Conservation (phyloP, 2,888 invertebrate species). For the Meloe dianella region DNA sequence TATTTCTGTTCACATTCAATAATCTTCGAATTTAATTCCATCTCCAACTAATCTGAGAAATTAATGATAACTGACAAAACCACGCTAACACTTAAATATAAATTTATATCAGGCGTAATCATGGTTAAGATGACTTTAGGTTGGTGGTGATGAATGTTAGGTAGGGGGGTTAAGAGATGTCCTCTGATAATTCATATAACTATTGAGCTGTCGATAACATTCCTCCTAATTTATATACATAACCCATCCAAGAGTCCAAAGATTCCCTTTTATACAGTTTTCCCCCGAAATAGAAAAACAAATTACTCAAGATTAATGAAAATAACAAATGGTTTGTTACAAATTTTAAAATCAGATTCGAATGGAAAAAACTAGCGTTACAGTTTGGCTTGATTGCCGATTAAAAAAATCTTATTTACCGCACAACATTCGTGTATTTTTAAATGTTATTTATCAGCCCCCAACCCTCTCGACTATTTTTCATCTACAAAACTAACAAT, state of each 20-base stretch:
- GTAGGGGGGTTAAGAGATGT: constrained; percentile 43
- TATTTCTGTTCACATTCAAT: no score
- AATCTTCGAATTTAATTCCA: no score
- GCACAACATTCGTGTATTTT: background rate
- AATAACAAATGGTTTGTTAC: background rate
- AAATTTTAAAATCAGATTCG: background rate
- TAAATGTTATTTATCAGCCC: background rate
- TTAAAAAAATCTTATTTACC: background rate
- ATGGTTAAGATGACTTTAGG: constrained; percentile 6
- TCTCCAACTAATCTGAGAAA: background rate
- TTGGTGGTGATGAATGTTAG: constrained; percentile 32
- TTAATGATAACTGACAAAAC: constrained; percentile 3
- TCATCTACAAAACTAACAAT: background rate
- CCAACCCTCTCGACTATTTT: background rate
- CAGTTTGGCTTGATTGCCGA: background rate
- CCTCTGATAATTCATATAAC: constrained; percentile 44
- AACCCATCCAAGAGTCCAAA: background rate
- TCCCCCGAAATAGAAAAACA: background rate
- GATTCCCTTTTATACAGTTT: background rate
- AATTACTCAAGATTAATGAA: background rate
- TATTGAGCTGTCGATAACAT: constrained; percentile 47
- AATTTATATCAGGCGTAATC: constrained; percentile 4
- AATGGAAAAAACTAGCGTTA: background rate
- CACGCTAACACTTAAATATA: constrained; percentile 2
- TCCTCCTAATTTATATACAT: constrained; percentile 17